Base-by-base conservation (phyloP, 1,140 invertebrate species). In the Ceratosolen fusciceps region DNA sequence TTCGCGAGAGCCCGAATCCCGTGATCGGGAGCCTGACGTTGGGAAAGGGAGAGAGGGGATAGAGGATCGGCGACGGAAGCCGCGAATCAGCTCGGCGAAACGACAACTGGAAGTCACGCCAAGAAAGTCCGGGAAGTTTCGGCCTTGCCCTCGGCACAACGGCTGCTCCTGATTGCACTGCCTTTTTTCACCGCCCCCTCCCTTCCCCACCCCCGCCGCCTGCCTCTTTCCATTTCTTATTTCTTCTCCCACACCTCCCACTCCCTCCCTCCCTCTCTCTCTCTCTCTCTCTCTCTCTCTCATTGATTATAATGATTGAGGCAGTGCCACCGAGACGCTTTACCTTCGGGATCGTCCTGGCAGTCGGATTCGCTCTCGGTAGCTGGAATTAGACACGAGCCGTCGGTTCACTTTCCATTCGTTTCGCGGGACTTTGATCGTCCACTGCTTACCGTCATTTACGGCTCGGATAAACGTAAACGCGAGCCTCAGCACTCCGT, bases 111-210 rank as follows among this genome's bases (percentile, higher is more conserved):
- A 21, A 31, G 12, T 37, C 60, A 72, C 83, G 87, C 87, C 74
- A 85, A 82, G 85, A 86, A 84, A 82, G 86, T 89, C 83, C 77
- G 56, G 47, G 73, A 79, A 75, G 73, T 80, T 72, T 74, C 85
- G 86, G 81, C 87, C 88, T 88, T 89, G 88, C 88, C 85, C 75
- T 81, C 37, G 86, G 87, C 86, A 70, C 29, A 47, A 47, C 7
- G 7, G 16, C 43, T 47, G 16, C 43, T 47, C 8, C 16, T 47
- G 8, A 47, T 47, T n/a, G 67, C 67, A 1, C 21, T 9, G 4
- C 39, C 24, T 49, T 70, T 49, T 49, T n/a, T 43, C 39, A 37
- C 67, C 7, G 9, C 24, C 37, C 7, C 39, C 67, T 70, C 37
- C 21, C 62, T 19, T 14, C n/a, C 34, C 14, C 29, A 12, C 34